Percentiles rank a stretch among this genome's conserved stretches.
phyloP scores from a whole-genome alignment of 2,888 invertebrate species.

The Hyles lineata region DNA sequence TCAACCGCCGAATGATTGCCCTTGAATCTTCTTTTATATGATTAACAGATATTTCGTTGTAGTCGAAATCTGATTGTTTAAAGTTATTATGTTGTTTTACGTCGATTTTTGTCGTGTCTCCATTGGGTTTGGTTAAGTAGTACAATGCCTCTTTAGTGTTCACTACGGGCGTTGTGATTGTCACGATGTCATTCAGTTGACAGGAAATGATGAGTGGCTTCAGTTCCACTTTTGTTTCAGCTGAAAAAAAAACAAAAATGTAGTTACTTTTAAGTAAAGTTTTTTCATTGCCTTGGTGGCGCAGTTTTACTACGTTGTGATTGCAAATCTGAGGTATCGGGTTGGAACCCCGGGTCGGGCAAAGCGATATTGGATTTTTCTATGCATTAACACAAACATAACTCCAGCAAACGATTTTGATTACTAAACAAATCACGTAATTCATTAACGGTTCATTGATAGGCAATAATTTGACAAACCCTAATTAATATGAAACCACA shows the following conservation, averaged over 20 bases:
- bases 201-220: slow-evolving; percentile 52
- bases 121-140: slow-evolving; percentile 62
- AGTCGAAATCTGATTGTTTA: slow-evolving; percentile 24
- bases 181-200: slow-evolving; percentile 56
- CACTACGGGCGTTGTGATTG: slow-evolving; percentile 60
- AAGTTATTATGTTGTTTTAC: slow-evolving; percentile 38
- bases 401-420: too few relatives aligned
- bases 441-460: too few relatives aligned
- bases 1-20: slow-evolving; percentile 34
- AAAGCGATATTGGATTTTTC: too few relatives aligned
- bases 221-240: slow-evolving; percentile 59
- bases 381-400: too few relatives aligned
- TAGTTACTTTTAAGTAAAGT: not conserved
- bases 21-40: slow-evolving; percentile 19
- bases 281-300: not conserved
- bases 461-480: not conserved
- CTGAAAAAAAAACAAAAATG: slow-evolving; percentile 57
- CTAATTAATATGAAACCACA: not conserved
- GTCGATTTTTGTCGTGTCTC: slow-evolving; percentile 52
- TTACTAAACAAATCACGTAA: too few relatives aligned
- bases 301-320: too few relatives aligned
- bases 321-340: too few relatives aligned
- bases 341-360: too few relatives aligned
- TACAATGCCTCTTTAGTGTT: slow-evolving; percentile 47
- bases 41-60: slow-evolving; percentile 31